phyloP scores from a whole-genome alignment of 1,140 invertebrate genomes.

The Temnothorax curvispinosus region DNA sequence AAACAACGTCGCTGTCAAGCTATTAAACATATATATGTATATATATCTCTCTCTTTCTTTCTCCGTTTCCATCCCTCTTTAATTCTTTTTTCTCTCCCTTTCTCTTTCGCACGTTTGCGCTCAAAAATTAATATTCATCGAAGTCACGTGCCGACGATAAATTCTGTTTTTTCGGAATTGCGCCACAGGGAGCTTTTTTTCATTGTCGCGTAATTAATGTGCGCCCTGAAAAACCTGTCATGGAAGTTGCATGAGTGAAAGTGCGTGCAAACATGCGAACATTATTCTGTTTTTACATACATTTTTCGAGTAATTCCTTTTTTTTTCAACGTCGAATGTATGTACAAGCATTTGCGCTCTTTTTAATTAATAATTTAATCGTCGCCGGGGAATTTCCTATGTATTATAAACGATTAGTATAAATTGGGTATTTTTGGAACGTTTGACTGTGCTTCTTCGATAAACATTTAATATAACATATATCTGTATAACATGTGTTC shows the following conservation, averaged over 20 bases:
- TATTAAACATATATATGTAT: conserved; percentile 4
- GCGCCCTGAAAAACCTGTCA: conserved; percentile 38
- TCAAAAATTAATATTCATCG: conserved; percentile 53
- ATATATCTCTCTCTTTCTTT: neutral
- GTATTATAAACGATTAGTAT: neutral
- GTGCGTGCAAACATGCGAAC: neutral
- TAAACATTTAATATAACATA: neutral
- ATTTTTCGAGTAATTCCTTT: neutral
- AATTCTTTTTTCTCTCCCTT: neutral
- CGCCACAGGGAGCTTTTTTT: conserved; percentile 51
- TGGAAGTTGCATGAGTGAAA: conserved; percentile 38
- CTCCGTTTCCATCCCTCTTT: neutral
- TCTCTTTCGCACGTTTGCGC: neutral
- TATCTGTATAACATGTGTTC: too few relatives aligned
- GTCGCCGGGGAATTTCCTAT: neutral
- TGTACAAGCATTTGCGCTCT: neutral
- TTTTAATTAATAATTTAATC: conserved; percentile 8
- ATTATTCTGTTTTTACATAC: conserved; percentile 2
- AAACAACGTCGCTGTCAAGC: conserved; percentile 31
- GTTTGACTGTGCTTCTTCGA: neutral
- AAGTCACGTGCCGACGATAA: conserved; percentile 38
- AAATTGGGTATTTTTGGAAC: neutral
- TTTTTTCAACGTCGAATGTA: neutral
- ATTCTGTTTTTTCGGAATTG: conserved; percentile 44
- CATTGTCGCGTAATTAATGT: conserved; percentile 54